Conservation (phyloP, 2,113 vertebrate genomes). For the Raja brachyura region DNA sequence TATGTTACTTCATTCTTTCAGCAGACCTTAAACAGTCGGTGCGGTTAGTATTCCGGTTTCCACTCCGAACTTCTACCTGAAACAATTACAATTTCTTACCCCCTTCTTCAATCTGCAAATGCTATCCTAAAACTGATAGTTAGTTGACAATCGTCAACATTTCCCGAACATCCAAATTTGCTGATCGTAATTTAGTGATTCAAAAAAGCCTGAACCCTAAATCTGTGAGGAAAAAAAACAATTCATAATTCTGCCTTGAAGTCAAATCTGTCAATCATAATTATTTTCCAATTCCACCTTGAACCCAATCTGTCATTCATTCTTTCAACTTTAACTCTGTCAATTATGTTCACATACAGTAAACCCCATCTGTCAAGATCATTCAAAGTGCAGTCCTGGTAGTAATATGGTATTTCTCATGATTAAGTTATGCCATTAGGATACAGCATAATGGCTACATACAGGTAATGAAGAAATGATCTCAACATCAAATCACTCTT, state of each 20-base stretch:
- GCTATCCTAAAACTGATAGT: background rate
- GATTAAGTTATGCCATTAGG: slow-evolving; percentile 26
- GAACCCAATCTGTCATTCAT: slow-evolving; percentile 33
- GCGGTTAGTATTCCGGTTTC: background rate
- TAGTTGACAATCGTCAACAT: background rate
- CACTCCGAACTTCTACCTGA: background rate
- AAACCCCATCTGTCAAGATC: slow-evolving; percentile 26
- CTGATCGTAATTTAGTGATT: background rate
- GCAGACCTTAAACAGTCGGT: background rate
- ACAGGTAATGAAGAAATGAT: slow-evolving; percentile 33
- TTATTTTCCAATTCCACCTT: slow-evolving; percentile 33
- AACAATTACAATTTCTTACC: background rate
- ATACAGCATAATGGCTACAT: background rate
- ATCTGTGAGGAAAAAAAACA: background rate
- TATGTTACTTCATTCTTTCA: background rate
- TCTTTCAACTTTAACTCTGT: slow-evolving; percentile 26
- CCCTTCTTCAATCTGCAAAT: background rate
- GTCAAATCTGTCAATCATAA: slow-evolving; percentile 31
- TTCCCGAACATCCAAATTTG: background rate
- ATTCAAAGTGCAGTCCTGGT: slow-evolving; percentile 26
- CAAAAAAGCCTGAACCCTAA: slow-evolving; percentile 22
- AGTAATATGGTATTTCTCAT: background rate
- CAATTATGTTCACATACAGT: slow-evolving; percentile 35
- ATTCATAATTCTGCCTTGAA: background rate
- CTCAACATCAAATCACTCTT: slow-evolving; percentile 11